Base-by-base conservation (phyloP, 2,888 invertebrate species). In the Dynastes tityus region DNA sequence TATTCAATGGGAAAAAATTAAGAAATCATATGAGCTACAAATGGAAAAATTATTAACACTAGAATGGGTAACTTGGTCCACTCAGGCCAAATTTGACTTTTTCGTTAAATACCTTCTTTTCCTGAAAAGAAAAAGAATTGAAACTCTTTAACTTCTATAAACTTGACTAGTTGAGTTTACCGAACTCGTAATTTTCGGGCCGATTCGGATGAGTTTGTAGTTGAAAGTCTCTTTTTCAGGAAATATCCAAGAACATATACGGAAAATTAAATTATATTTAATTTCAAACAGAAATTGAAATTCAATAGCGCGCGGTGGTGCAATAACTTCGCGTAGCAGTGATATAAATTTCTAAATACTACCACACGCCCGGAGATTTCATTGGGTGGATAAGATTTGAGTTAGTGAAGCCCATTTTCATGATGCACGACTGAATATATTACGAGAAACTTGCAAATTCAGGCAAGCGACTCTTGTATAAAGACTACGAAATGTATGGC, bases 351-450 rank as follows among this genome's bases (percentile, higher is more conserved):
- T 49, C 45, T 27, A 68, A 68, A 22, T 45, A 68, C 49, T 29
- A 61, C 27, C 61, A 61, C 67, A 61, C 67, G 67, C 27, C 27
- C 45, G 22, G 67, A 68, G 67, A 68, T 68, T 68, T 68, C 27
- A 49, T 27, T 22, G 49, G 49, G 45, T 68, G 49, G 67, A 68
- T 68, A 68, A 68, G 45, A 22, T 49, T 11, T 27, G 49, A 68
- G 67, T 68, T 68, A 45, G 27, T 68, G 11, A 11, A 49, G 49
- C 49, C 27, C 45, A 68, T 68, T 68, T 49, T 22, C 49, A 49
- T 68, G 67, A 68, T 68, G 67, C 67, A 68, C 49, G 67, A 9
- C 27, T 68, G 49, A 68, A 68, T 68, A 49, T 68, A 68, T 45
- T 4, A 68, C 1, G 29, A 11, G 11, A 27, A 49, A 68, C 27